These are phyloP conservation scores for Sarcophaga carnaria DNA, from an alignment of 2,888 invertebrate genomes.

Conservation along the genomic window DNA sequence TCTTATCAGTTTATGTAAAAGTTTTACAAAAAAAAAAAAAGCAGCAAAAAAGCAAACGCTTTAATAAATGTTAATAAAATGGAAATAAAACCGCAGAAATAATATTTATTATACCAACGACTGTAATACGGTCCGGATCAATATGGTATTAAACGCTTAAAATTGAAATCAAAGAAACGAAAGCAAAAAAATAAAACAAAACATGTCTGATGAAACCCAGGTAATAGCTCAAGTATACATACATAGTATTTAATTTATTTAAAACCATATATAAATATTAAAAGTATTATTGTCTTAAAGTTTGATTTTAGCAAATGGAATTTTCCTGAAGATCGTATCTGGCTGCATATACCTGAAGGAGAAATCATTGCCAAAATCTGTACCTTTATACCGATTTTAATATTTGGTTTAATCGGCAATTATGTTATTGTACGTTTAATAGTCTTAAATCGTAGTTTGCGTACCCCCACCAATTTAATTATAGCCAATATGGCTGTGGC, in stretches of 20 bases:
- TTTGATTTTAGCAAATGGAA: conserved; percentile 80
- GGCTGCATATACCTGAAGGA: conserved; percentile 84
- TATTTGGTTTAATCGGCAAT: conserved; percentile 87
- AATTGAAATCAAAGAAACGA: not conserved
- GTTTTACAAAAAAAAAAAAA: conserved; percentile 10
- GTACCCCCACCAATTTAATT: conserved; percentile 87
- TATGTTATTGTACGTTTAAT: conserved; percentile 86
- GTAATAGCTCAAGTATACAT: conserved; percentile 30
- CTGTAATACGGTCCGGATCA: conserved; percentile 11
- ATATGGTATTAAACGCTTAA: conserved; percentile 28
- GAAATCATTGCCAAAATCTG: conserved; percentile 85
- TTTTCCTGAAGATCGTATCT: conserved; percentile 85
- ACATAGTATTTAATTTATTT: not conserved
- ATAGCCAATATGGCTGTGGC: conserved; percentile 89
- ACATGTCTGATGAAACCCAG: conserved; percentile 53
- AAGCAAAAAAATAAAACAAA: not conserved
- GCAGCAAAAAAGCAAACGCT: not conserved
- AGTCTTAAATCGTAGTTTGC: conserved; percentile 84
- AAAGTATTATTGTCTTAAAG: conserved; percentile 31
- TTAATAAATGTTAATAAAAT: conserved; percentile 36
- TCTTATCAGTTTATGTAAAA: conserved; percentile 46
- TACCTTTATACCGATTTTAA: conserved; percentile 84
- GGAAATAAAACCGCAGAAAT: conserved; percentile 23
- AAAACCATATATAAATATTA: not conserved
- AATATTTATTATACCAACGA: conserved; percentile 38